Percentiles rank a stretch among this genome's conserved stretches.
These are phyloP conservation scores for Puma concolor DNA, from an alignment of 2,113 vertebrate genomes.

Conservation along the genomic window DNA sequence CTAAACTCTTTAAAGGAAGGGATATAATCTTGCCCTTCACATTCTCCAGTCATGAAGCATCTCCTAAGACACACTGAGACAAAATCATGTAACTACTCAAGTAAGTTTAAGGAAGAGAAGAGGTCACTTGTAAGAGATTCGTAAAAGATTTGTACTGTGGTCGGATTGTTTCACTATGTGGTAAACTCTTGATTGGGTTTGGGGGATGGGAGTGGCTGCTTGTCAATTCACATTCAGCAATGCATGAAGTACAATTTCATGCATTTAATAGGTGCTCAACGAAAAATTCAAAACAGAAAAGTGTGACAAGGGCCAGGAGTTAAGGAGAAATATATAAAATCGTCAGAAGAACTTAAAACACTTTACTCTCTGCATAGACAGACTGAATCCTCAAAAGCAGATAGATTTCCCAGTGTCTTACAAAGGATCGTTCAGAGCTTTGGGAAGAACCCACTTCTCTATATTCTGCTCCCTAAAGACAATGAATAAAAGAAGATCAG, in stretches of 20 bases:
- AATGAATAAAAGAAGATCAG: background rate
- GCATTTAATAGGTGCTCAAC: background rate
- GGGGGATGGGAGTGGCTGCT: background rate
- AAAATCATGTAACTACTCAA: constrained; percentile 11
- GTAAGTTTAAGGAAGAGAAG: background rate
- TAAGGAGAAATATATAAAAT: background rate
- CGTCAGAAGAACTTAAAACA: background rate
- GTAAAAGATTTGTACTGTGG: background rate
- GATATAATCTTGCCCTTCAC: background rate
- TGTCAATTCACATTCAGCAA: background rate
- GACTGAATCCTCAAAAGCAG: background rate
- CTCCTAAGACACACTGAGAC: background rate
- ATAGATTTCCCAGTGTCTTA: background rate
- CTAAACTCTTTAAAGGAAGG: background rate
- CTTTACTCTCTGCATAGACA: background rate
- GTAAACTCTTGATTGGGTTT: background rate
- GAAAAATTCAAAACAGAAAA: background rate
- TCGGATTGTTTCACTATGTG: background rate
- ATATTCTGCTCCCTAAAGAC: background rate
- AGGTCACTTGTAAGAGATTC: background rate
- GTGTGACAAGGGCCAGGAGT: background rate
- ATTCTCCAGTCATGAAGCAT: background rate
- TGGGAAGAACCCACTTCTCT: background rate
- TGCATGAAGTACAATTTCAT: background rate
- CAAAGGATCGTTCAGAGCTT: background rate